Base-by-base conservation (phyloP, 37 sponge, comb jelly and placozoan species). In the Geodia barretti region DNA sequence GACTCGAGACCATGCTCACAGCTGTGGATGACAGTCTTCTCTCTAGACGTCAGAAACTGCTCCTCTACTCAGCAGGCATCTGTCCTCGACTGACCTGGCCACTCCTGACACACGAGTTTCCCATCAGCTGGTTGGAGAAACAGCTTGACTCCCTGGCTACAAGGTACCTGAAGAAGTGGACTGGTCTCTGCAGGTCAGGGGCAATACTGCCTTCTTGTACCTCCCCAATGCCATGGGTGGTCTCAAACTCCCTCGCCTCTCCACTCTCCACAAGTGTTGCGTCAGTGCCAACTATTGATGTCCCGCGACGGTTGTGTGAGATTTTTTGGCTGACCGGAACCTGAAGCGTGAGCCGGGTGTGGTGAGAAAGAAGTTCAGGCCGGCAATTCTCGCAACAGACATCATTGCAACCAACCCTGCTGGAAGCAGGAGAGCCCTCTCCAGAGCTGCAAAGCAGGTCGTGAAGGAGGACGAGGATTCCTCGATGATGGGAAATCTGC, bases 221-320 rank as follows among this genome's bases (percentile, higher is more conserved):
- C 69, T 68, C 3, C 69, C 69, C 31, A 24, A 17, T 4, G 33
- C 4, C 21, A 19, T 33, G 31, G 69, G 69, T 68, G 69, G 69
- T 3, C 69, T 68, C 25, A 68, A 68, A 21, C 69, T 68, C 31
- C 69, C 69, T 21, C 20, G 35, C 1, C 19, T 68, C 25, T 30
- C 69, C 25, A 34, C 69, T 32, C 1, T 68, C 7, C 33, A 68
- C 69, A 68, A 68, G 34, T 36, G 54, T 14, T 47, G 11, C 31
- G 69, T 32, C 69, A 68, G 35, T 68, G 69, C 33, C 69, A 68
- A 8, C 69, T 68, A 29, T 36, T 68, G 20, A 68, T 36, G 2
- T 68, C 69, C 35, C 34, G 35, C 33, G 69, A 68, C 7, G 34
- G 7, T 36, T 68, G 69, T 68, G 69, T 68, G 21, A 68, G 69